Percentiles rank a stretch among this genome's conserved stretches.
Evolutionary conservation across 2,113 vertebrate genomes (phyloP).

Genomic region (Bostrychus sinensis): DNA sequence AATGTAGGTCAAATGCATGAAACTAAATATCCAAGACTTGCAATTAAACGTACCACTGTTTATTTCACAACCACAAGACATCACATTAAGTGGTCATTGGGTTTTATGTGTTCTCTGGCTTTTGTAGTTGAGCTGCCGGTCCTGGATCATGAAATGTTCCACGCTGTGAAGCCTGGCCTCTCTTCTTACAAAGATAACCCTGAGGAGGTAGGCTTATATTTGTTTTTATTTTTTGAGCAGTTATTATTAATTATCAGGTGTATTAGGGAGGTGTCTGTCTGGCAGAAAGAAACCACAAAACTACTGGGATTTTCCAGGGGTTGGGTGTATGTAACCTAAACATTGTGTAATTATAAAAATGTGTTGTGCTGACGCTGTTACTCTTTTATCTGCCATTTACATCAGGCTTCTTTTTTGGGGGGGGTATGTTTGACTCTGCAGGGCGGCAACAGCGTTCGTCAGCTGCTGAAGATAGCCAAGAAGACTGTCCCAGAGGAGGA

Average conservation of each 20-base stretch:
- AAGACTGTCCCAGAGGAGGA: slow-evolving; percentile 88
- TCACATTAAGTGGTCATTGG: not conserved
- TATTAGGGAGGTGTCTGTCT: slow-evolving; percentile 37
- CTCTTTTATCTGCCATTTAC: slow-evolving; percentile 3
- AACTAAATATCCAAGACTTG: slow-evolving; percentile 13
- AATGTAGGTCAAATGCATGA: slow-evolving; percentile 38
- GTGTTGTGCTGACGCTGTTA: slow-evolving; percentile 26
- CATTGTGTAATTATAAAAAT: slow-evolving; percentile 54
- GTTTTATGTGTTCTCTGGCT: slow-evolving; percentile 26
- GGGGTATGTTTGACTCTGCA: slow-evolving; percentile 54
- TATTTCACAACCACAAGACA: not conserved
- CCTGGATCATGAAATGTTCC: slow-evolving; percentile 93
- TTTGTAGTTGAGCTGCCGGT: slow-evolving; percentile 84
- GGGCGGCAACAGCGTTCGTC: slow-evolving; percentile 89
- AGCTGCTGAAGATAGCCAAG: slow-evolving; percentile 88
- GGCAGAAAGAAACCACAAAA: slow-evolving; percentile 39
- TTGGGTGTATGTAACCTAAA: slow-evolving; percentile 57
- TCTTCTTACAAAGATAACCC: slow-evolving; percentile 92
- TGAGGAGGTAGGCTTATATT: slow-evolving; percentile 82
- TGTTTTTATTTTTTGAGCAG: slow-evolving; percentile 22
- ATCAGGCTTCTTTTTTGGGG: not conserved
- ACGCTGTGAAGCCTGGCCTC: slow-evolving; percentile 95
- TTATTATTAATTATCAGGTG: slow-evolving; percentile 41
- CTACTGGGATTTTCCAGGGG: slow-evolving; percentile 44
- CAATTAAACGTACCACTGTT: slow-evolving; percentile 22